Conservation (phyloP, 2,888 invertebrate genomes). For the Muschampia staudingeri region DNA sequence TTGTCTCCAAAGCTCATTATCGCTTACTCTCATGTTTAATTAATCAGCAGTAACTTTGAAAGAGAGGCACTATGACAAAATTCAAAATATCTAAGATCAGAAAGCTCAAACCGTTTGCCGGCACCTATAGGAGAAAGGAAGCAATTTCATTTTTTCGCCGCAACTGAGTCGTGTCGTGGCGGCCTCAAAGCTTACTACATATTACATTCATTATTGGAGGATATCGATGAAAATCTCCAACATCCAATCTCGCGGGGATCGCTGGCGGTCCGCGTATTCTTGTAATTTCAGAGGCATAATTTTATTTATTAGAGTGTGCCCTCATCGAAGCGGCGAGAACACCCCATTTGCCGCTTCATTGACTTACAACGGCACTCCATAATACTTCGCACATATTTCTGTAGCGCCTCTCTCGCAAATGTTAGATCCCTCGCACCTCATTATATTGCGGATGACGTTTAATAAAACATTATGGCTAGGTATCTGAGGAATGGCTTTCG, state of each 20-base stretch:
- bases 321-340: conserved; percentile 85
- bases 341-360: conserved; percentile 91
- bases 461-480: conserved; percentile 88
- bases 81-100: background rate
- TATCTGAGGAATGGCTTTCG: conserved; percentile 84
- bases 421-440: conserved; percentile 89
- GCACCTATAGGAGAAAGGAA: conserved; percentile 7
- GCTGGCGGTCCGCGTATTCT: conserved; percentile 87
- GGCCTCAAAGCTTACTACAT: conserved; percentile 84
- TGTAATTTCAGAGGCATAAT: conserved; percentile 91
- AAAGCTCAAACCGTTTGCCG: conserved; percentile 15
- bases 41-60: conserved; percentile 8
- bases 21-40: background rate
- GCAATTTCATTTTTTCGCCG: conserved; percentile 72
- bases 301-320: conserved; percentile 91
- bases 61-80: background rate
- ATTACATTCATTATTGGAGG: conserved; percentile 88
- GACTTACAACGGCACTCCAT: conserved; percentile 91
- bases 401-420: conserved; percentile 86
- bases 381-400: conserved; percentile 91
- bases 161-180: conserved; percentile 70
- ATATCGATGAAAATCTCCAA: conserved; percentile 88
- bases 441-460: conserved; percentile 91
- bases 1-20: conserved; percentile 39
- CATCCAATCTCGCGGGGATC: conserved; percentile 89